Evolutionary conservation across 2,888 invertebrate genomes (phyloP).

Genomic region (Ceraclea dissimilis): DNA sequence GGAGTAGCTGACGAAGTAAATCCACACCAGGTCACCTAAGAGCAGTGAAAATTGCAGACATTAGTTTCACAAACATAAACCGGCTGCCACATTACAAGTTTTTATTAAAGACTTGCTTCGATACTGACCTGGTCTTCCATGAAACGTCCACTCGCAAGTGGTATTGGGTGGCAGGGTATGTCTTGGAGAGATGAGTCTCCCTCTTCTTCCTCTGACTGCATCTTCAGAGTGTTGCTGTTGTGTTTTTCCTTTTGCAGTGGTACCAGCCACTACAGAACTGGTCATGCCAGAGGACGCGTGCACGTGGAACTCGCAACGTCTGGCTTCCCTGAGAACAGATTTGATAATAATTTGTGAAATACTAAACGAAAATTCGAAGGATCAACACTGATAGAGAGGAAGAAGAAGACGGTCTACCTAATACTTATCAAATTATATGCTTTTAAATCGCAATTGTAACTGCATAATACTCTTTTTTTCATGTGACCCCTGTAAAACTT

Average conservation of each 20-base stretch:
- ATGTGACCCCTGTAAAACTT: no score
- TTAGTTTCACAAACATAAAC: no score
- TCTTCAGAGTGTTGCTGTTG: conserved; percentile 17
- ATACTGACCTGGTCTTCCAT: conserved; percentile 65
- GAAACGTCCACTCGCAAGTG: conserved; percentile 79
- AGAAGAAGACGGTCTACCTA: no score
- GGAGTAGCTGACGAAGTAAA: conserved; percentile 79
- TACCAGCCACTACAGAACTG: conserved; percentile 36
- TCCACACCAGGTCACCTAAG: conserved; percentile 71
- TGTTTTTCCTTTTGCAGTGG: conserved; percentile 15
- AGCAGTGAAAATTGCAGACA: background rate
- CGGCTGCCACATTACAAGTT: no score
- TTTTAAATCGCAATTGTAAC: no score
- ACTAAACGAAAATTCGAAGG: no score
- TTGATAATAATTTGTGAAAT: no score
- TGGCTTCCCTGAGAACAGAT: conserved; percentile 37
- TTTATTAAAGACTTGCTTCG: no score
- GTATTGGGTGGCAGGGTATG: conserved; percentile 81
- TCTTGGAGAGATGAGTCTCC: conserved; percentile 67
- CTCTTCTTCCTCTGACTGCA: conserved; percentile 53
- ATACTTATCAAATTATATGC: no score
- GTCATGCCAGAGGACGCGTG: conserved; percentile 61
- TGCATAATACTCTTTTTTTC: no score
- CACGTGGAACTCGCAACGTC: conserved; percentile 67
- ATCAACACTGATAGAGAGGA: no score